Conservation (phyloP, 2,797 vertebrate species). For the Hemitrygon akajei region DNA sequence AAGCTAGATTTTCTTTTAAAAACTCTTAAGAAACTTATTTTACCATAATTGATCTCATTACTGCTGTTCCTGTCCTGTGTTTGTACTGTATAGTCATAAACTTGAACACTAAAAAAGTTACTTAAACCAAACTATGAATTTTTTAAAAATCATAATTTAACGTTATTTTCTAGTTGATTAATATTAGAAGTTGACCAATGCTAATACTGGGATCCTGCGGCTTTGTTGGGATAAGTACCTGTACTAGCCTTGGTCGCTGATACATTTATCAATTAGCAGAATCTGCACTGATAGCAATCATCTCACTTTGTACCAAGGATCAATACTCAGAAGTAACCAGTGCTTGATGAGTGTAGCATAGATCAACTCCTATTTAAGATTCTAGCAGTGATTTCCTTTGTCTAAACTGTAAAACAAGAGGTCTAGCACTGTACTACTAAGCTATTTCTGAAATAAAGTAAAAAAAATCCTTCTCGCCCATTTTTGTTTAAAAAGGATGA, state of each 20-base stretch:
- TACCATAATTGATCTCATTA: conserved; percentile 13
- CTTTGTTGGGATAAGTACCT: conserved; percentile 11
- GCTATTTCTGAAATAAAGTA: conserved; percentile 36
- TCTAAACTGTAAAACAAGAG: conserved; percentile 37
- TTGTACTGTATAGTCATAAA: conserved; percentile 28
- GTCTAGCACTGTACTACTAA: conserved; percentile 36
- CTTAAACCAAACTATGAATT: conserved; percentile 37
- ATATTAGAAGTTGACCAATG: conserved; percentile 34
- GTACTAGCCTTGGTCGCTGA: neutral
- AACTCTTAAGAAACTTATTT: conserved; percentile 19
- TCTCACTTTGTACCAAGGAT: conserved; percentile 35
- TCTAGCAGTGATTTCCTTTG: conserved; percentile 37
- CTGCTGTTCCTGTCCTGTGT: conserved; percentile 29
- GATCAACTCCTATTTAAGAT: conserved; percentile 37
- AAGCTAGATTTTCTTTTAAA: conserved; percentile 29
- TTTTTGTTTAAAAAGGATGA: conserved; percentile 37
- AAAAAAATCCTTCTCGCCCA: conserved; percentile 36
- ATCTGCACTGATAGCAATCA: conserved; percentile 16
- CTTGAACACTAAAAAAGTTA: conserved; percentile 28
- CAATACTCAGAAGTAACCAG: conserved; percentile 18
- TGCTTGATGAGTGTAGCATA: neutral
- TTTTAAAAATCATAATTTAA: conserved; percentile 36
- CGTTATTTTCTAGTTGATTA: conserved; percentile 29
- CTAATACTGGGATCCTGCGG: conserved; percentile 14
- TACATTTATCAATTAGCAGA: conserved; percentile 33